Evolutionary conservation across 2,797 vertebrate genomes (phyloP).

Genomic region (Brachyalestes nurse): DNA sequence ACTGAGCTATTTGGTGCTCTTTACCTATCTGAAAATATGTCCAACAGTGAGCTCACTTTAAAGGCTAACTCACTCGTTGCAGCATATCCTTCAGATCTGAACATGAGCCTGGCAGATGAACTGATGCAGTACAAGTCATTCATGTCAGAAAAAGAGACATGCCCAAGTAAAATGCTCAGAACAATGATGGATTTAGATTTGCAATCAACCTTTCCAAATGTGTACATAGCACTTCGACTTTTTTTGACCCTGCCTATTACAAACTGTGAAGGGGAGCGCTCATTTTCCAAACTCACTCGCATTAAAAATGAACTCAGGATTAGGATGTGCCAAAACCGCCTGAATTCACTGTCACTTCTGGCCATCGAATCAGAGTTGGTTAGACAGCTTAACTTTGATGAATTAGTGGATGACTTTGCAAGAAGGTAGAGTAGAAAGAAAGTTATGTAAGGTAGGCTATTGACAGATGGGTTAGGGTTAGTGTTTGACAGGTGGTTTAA

Average conservation of each 20-base stretch:
- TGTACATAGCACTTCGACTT: slow-evolving; percentile 29
- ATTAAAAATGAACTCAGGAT: slow-evolving; percentile 31
- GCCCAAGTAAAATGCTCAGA: slow-evolving; percentile 32
- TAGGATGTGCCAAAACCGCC: slow-evolving; percentile 22
- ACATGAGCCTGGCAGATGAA: slow-evolving; percentile 41
- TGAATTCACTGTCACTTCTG: slow-evolving; percentile 30
- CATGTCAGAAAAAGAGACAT: slow-evolving; percentile 28
- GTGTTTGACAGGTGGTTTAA: too few relatives aligned
- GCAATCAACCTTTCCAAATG: slow-evolving; percentile 40
- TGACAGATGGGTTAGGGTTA: neutral
- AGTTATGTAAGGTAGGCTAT: slow-evolving; percentile 19
- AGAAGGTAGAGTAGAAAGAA: slow-evolving; percentile 38
- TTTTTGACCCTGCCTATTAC: slow-evolving; percentile 40
- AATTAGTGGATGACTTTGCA: neutral
- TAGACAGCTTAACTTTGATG: slow-evolving; percentile 19
- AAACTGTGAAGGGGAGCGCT: slow-evolving; percentile 35
- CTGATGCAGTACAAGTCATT: slow-evolving; percentile 42
- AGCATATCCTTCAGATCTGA: slow-evolving; percentile 36
- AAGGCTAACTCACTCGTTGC: slow-evolving; percentile 8
- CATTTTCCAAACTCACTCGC: too few relatives aligned
- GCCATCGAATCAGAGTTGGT: slow-evolving; percentile 31
- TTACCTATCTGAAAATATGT: slow-evolving; percentile 15
- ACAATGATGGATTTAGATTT: slow-evolving; percentile 23
- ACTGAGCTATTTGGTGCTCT: too few relatives aligned
- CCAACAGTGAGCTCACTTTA: slow-evolving; percentile 23